phyloP scores from a whole-genome alignment of 2,888 invertebrate species.

The Poecilobothrus nobilitatus region DNA sequence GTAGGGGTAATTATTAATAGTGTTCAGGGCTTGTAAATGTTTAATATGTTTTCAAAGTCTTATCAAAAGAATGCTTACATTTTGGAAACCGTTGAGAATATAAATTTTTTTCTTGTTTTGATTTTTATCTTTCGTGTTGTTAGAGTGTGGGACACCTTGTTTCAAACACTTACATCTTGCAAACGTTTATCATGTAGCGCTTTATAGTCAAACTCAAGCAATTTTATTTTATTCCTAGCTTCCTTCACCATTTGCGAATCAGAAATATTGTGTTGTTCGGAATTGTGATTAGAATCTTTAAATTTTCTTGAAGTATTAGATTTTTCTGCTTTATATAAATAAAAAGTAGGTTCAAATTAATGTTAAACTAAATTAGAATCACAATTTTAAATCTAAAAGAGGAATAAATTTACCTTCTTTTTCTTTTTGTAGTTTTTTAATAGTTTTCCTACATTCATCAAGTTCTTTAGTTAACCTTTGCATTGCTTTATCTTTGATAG shows the following conservation, averaged over 20 bases:
- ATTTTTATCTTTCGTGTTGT: too few relatives aligned
- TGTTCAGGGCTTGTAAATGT: too few relatives aligned
- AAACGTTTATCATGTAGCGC: constrained; percentile 66
- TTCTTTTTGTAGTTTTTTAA: constrained; percentile 66
- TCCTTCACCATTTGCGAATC: constrained; percentile 41
- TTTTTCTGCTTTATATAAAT: constrained; percentile 23
- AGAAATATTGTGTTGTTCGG: constrained; percentile 32
- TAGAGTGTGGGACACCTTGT: too few relatives aligned
- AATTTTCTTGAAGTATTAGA: constrained; percentile 31
- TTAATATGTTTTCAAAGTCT: too few relatives aligned
- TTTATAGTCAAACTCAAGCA: constrained; percentile 68
- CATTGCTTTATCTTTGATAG: constrained; percentile 64
- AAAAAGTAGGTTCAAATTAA: constrained; percentile 9
- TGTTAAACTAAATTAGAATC: background rate
- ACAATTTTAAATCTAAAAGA: background rate
- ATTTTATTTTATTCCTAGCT: constrained; percentile 56
- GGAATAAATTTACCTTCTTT: constrained; percentile 50
- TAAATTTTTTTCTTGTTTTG: too few relatives aligned
- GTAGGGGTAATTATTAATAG: too few relatives aligned
- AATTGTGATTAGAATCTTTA: constrained; percentile 41
- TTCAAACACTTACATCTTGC: constrained; percentile 58
- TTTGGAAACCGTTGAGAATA: too few relatives aligned
- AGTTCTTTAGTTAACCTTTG: constrained; percentile 64
- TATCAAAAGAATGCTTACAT: too few relatives aligned
- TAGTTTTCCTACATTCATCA: constrained; percentile 67